Conservation (phyloP, 2,888 invertebrate genomes). For the Ellobium chinense region DNA sequence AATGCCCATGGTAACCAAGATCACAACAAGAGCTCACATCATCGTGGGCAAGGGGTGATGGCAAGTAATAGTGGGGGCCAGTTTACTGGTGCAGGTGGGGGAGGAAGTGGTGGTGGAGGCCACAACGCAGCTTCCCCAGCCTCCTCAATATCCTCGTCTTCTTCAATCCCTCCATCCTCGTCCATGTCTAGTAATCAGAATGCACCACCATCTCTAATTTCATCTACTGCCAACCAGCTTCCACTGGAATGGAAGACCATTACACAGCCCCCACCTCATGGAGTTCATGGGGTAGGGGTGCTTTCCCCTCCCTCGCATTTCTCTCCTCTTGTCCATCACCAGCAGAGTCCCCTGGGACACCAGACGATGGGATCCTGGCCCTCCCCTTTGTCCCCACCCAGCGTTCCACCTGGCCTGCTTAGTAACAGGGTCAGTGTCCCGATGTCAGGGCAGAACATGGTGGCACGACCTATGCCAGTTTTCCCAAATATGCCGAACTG, state of each 20-base stretch:
- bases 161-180: constrained; percentile 19
- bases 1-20: constrained; percentile 1
- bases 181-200: constrained; percentile 26
- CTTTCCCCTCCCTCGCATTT: constrained; percentile 48
- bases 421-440: constrained; percentile 44
- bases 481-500: constrained; percentile 49
- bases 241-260: constrained; percentile 41
- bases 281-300: constrained; percentile 37
- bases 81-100: too few relatives aligned
- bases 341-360: constrained; percentile 41
- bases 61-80: constrained; percentile 26
- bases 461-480: constrained; percentile 52
- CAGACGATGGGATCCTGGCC: constrained; percentile 45
- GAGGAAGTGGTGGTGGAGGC: constrained; percentile 4
- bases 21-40: constrained; percentile 23
- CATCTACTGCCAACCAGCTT: constrained; percentile 38
- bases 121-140: constrained; percentile 26
- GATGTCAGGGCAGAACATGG: constrained; percentile 46
- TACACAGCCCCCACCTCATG: constrained; percentile 31
- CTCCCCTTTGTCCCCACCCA: constrained; percentile 38
- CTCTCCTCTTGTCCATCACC: constrained; percentile 36
- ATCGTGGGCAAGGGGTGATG: constrained; percentile 35
- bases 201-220: constrained; percentile 8
- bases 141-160: constrained; percentile 19
- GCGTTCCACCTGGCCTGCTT: constrained; percentile 44